Percentiles rank a stretch among this genome's conserved stretches.
Evolutionary conservation across 2,113 vertebrate genomes (phyloP).

Genomic region (Menidia beryllina): DNA sequence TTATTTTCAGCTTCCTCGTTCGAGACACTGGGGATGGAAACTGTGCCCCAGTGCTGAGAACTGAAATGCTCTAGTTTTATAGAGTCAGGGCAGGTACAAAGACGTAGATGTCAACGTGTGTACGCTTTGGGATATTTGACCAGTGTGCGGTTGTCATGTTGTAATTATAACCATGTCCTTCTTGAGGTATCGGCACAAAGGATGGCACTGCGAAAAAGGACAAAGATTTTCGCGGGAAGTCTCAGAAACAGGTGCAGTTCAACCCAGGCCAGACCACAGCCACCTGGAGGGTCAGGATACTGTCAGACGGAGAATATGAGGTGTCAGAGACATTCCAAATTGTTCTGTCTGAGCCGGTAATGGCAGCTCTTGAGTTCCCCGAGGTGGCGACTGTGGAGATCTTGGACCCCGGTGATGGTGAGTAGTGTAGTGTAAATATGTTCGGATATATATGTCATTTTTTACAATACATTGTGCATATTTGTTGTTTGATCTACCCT

Average conservation of each 20-base stretch:
- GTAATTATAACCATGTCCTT: not conserved
- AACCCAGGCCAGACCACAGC: slow-evolving; percentile 93
- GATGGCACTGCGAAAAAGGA: slow-evolving; percentile 91
- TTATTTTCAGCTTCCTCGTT: slow-evolving; percentile 26
- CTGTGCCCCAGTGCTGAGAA: not conserved
- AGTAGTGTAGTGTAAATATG: slow-evolving; percentile 46
- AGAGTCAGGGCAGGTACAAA: too few species aligned
- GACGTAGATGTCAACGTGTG: not conserved
- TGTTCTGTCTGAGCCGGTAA: slow-evolving; percentile 91
- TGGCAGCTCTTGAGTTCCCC: slow-evolving; percentile 91
- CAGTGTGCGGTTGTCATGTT: not conserved
- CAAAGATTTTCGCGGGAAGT: slow-evolving; percentile 93
- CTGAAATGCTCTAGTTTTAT: slow-evolving; percentile 15
- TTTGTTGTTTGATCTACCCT: not conserved
- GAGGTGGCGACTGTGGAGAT: slow-evolving; percentile 87
- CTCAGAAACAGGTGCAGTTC: slow-evolving; percentile 96
- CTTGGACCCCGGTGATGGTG: slow-evolving; percentile 92
- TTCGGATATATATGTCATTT: too few species aligned
- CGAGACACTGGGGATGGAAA: not conserved
- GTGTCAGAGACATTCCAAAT: slow-evolving; percentile 91
- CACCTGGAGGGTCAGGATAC: slow-evolving; percentile 89
- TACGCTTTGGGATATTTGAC: not conserved
- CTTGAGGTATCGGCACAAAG: slow-evolving; percentile 89
- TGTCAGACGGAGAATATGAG: slow-evolving; percentile 88
- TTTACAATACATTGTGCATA: too few species aligned